These are phyloP conservation scores for Syrphus vitripennis DNA, from an alignment of 2,888 invertebrate genomes.

Conservation along the genomic window DNA sequence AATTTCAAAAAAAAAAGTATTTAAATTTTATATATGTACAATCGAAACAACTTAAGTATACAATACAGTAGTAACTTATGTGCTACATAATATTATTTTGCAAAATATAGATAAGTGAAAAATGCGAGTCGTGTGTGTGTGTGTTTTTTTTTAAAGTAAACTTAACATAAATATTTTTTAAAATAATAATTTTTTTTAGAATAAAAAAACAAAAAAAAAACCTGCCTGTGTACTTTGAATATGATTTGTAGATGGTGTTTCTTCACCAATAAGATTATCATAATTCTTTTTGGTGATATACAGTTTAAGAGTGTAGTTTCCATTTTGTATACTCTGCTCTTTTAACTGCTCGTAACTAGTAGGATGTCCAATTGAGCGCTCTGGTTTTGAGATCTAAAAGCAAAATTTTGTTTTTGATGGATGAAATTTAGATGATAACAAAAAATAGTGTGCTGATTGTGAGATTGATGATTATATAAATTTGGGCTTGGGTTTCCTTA, in stretches of 20 bases:
- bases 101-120: not conserved
- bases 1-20: not conserved
- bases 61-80: too few relatives aligned
- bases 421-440: slow-evolving; percentile 52
- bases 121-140: not conserved
- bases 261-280: slow-evolving; percentile 63
- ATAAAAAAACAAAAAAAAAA: slow-evolving; percentile 46
- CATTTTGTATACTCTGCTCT: slow-evolving; percentile 73
- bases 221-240: slow-evolving; percentile 67
- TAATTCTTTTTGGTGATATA: slow-evolving; percentile 74
- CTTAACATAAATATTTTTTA: not conserved
- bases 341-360: slow-evolving; percentile 75
- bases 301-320: slow-evolving; percentile 71
- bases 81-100: not conserved
- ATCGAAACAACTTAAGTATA: not conserved
- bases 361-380: slow-evolving; percentile 74
- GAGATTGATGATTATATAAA: slow-evolving; percentile 1
- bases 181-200: not conserved
- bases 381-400: slow-evolving; percentile 75
- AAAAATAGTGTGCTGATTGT: slow-evolving; percentile 9
- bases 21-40: too few relatives aligned
- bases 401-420: slow-evolving; percentile 62
- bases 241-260: slow-evolving; percentile 61
- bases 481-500: slow-evolving; percentile 11
- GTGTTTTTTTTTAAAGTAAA: not conserved